Percentiles rank a stretch among this genome's conserved stretches.
phyloP scores from a whole-genome alignment of 2,888 invertebrate species.

The Slavum lentiscoides region DNA sequence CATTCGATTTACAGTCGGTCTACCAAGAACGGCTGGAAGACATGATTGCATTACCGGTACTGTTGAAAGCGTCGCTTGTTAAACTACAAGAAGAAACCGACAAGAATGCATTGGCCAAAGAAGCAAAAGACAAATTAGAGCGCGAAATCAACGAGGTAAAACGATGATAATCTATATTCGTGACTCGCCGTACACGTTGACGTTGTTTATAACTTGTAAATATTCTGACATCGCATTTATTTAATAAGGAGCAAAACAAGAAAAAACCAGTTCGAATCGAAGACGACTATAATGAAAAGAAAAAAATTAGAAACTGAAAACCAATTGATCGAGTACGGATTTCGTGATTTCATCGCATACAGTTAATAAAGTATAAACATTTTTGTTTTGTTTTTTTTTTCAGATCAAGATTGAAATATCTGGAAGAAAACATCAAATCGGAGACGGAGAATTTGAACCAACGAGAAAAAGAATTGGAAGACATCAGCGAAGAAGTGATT shows the following conservation, averaged over 20 bases:
- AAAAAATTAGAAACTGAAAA: neutral
- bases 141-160: constrained; percentile 3
- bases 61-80: constrained; percentile 3
- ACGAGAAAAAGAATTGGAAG: neutral
- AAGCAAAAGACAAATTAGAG: constrained; percentile 5
- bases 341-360: neutral
- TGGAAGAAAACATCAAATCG: neutral
- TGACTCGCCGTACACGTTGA: too few relatives aligned
- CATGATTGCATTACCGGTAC: constrained; percentile 3
- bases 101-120: constrained; percentile 8
- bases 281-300: neutral
- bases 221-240: neutral
- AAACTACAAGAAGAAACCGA: constrained; percentile 25
- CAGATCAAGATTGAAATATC: neutral
- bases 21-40: constrained; percentile 31
- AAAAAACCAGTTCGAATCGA: neutral
- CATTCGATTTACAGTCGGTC: neutral
- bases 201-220: neutral
- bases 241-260: neutral
- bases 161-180: neutral
- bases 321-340: neutral
- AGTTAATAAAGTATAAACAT: neutral
- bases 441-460: neutral
- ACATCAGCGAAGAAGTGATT: neutral
- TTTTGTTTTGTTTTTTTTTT: neutral